Percentiles rank a stretch among this genome's conserved stretches.
Evolutionary conservation across 1,140 invertebrate species (phyloP).

Genomic region (Armadillidium nasatum): DNA sequence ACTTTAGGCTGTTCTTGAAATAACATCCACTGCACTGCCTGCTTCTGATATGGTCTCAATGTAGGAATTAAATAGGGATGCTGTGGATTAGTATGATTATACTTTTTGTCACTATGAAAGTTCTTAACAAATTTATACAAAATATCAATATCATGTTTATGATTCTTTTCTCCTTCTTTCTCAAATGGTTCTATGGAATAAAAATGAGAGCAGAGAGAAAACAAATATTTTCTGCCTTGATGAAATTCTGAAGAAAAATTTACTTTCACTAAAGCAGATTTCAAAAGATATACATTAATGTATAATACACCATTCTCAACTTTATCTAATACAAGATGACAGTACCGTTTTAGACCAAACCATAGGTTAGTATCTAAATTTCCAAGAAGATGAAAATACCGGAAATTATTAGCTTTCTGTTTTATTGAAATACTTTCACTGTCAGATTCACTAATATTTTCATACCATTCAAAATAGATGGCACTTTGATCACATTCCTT

Average conservation of each 20-base stretch:
- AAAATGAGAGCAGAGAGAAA: conserved; percentile 29
- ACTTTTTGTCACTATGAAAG: conserved; percentile 47
- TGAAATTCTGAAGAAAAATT: conserved; percentile 33
- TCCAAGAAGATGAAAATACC: conserved; percentile 44
- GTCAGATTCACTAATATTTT: conserved; percentile 30
- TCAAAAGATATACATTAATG: conserved; percentile 32
- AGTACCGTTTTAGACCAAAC: conserved; percentile 36
- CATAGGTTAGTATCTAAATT: conserved; percentile 38
- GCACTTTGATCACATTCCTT: conserved; percentile 45
- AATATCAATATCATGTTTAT: conserved; percentile 52
- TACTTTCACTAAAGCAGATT: conserved; percentile 28
- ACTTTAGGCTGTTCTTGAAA: conserved; percentile 51
- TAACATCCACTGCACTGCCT: conserved; percentile 68
- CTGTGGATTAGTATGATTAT: conserved; percentile 47
- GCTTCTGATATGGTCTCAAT: conserved; percentile 63
- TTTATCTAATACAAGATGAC: conserved; percentile 32
- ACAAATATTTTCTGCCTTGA: conserved; percentile 30
- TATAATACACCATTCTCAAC: conserved; percentile 21
- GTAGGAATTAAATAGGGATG: conserved; percentile 54
- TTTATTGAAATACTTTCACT: conserved; percentile 36
- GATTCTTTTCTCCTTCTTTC: conserved; percentile 26
- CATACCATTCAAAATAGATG: conserved; percentile 49
- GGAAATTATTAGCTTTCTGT: conserved; percentile 38
- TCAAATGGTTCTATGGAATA: conserved; percentile 23
- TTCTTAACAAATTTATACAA: conserved; percentile 52